Conservation (phyloP, 2,113 vertebrate genomes). For the Alligator sinensis region DNA sequence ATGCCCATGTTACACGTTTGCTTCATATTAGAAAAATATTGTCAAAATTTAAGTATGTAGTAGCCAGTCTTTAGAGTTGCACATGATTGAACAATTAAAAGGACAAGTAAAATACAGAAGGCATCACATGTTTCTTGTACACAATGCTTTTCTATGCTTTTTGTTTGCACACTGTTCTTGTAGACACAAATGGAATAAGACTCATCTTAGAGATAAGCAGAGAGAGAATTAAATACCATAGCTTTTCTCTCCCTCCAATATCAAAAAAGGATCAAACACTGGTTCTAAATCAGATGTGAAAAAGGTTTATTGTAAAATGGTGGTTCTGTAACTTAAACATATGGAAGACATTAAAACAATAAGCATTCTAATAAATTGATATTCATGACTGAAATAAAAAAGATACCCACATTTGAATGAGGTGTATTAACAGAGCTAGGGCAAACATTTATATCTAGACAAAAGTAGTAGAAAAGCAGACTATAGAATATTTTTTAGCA, state of each 20-base stretch:
- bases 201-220: background rate
- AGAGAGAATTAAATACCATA: background rate
- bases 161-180: background rate
- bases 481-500: background rate
- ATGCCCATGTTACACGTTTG: background rate
- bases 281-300: background rate
- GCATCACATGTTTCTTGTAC: background rate
- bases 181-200: background rate
- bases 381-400: background rate
- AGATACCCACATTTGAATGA: background rate
- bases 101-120: background rate
- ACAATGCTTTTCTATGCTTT: background rate
- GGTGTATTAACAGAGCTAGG: background rate
- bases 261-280: background rate
- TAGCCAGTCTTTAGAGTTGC: background rate
- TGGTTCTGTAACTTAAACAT: background rate
- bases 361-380: background rate
- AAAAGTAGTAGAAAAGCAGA: background rate
- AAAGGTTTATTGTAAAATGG: background rate
- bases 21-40: background rate
- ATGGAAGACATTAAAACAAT: background rate
- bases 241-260: background rate
- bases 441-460: background rate
- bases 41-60: background rate
- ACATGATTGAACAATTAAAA: background rate